Conservation (phyloP, 92 coral and sea anemone species). For the Parazoanthus darwini region DNA sequence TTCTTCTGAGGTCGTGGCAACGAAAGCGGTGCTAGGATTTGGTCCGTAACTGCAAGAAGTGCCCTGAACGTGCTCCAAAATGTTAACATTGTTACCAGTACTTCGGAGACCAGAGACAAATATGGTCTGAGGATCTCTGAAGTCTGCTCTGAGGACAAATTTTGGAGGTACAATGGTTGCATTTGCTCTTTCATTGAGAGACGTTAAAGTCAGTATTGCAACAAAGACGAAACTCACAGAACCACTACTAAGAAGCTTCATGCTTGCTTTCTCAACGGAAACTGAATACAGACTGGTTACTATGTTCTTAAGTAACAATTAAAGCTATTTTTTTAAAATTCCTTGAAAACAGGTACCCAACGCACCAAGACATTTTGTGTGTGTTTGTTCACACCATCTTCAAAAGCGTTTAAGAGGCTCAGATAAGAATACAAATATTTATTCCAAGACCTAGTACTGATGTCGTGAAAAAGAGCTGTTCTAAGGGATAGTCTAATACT, state of each 20-base stretch:
- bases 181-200: neutral
- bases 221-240: neutral
- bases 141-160: slow-evolving; percentile 27
- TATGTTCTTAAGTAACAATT: too few relatives aligned
- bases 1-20: slow-evolving; percentile 30
- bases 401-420: too few relatives aligned
- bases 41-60: slow-evolving; percentile 24
- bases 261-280: neutral
- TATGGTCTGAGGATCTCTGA: slow-evolving; percentile 5
- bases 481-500: too few relatives aligned
- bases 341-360: too few relatives aligned
- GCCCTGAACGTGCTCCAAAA: slow-evolving; percentile 22
- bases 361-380: too few relatives aligned
- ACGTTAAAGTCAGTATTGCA: neutral
- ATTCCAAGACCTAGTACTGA: too few relatives aligned
- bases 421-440: too few relatives aligned
- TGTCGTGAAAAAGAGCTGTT: too few relatives aligned
- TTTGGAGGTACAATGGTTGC: neutral
- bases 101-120: neutral
- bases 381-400: too few relatives aligned
- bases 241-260: neutral
- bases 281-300: neutral
- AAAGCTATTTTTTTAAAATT: too few relatives aligned
- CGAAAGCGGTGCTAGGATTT: slow-evolving; percentile 35
- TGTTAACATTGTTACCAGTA: neutral